These are phyloP conservation scores for Kradibia gibbosae DNA, from an alignment of 1,140 invertebrate species.

Conservation along the genomic window DNA sequence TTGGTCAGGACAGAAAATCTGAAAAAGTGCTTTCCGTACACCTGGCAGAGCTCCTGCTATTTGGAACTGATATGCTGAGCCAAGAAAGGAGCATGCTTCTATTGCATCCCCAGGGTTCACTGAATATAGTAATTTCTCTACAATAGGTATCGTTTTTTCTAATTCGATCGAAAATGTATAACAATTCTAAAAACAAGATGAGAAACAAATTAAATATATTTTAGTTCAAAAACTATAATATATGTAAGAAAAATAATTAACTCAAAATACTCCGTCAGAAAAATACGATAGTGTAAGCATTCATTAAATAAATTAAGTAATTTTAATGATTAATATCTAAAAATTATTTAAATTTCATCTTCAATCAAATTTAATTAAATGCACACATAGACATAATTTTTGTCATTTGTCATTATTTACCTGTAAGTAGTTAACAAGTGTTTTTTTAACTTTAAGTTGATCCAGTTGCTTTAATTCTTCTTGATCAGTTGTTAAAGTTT, in stretches of 20 bases:
- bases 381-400: neutral
- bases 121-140: constrained; percentile 82
- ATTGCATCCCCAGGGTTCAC: constrained; percentile 83
- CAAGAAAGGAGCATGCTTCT: constrained; percentile 90
- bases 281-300: too few species aligned
- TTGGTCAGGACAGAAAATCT: constrained; percentile 78
- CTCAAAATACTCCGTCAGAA: too few species aligned
- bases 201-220: neutral
- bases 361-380: neutral
- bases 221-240: too few species aligned
- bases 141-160: constrained; percentile 79
- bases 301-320: neutral
- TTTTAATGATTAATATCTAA: too few species aligned
- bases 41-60: constrained; percentile 81
- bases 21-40: constrained; percentile 82
- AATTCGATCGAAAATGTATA: constrained; percentile 79
- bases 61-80: constrained; percentile 84
- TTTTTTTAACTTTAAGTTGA: constrained; percentile 60
- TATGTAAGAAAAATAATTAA: too few species aligned
- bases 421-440: constrained; percentile 66
- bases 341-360: too few species aligned
- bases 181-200: constrained; percentile 72
- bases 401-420: constrained; percentile 47
- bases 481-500: constrained; percentile 53
- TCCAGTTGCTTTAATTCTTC: constrained; percentile 58